Evolutionary conservation across 2,797 vertebrate genomes (phyloP).

Genomic region (Ara ararauna): DNA sequence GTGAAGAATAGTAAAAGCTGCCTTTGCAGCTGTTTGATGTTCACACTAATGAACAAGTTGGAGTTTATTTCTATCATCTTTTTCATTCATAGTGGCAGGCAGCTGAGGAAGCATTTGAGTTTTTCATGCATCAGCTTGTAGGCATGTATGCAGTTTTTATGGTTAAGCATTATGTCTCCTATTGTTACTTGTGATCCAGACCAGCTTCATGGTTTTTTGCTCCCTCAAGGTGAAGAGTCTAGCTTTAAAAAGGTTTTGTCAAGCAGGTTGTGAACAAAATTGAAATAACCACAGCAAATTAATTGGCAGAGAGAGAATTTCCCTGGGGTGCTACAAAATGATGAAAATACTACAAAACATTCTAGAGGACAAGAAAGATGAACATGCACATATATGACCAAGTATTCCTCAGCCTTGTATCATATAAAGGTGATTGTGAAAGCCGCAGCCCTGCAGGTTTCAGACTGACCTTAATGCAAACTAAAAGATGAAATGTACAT

Average conservation of each 20-base stretch:
- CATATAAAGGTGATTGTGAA: neutral
- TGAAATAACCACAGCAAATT: conserved; percentile 38
- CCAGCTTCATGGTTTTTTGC: neutral
- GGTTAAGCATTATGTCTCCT: conserved; percentile 57
- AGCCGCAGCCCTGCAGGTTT: neutral
- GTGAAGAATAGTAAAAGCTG: neutral
- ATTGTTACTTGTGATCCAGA: conserved; percentile 26
- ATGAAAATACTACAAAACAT: neutral
- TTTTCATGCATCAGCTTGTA: conserved; percentile 51
- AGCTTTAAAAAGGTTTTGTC: neutral
- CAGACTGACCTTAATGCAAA: neutral
- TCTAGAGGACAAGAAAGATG: neutral
- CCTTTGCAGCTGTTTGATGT: conserved; percentile 27
- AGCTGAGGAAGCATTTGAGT: conserved; percentile 41
- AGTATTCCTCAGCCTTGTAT: neutral
- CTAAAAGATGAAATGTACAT: neutral
- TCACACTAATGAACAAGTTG: conserved; percentile 42
- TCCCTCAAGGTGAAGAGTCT: neutral
- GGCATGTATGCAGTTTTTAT: neutral
- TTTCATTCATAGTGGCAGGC: conserved; percentile 22
- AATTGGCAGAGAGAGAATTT: conserved; percentile 23
- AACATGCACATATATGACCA: neutral
- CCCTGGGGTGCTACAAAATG: neutral
- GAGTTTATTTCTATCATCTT: conserved; percentile 7
- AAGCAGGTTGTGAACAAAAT: conserved; percentile 26